These are phyloP conservation scores for Poeciliopsis gracilis DNA, from an alignment of 2,797 vertebrate genomes.

Conservation along the genomic window DNA sequence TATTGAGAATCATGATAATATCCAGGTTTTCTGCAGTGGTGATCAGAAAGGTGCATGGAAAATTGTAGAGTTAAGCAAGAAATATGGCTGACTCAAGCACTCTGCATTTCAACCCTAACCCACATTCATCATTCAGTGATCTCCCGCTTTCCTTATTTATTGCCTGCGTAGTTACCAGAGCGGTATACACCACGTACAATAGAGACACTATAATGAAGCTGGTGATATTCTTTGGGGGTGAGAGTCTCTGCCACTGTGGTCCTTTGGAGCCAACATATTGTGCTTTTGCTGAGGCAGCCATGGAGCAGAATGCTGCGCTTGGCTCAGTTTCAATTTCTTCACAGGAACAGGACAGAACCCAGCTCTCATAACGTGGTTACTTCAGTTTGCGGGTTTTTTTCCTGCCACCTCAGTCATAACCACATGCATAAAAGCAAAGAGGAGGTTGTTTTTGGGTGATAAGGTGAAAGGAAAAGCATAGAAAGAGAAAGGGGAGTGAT, in stretches of 20 bases:
- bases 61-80: slow-evolving; percentile 2
- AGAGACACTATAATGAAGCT: slow-evolving; percentile 56
- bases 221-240: slow-evolving; percentile 59
- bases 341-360: slow-evolving; percentile 71
- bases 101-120: slow-evolving; percentile 7
- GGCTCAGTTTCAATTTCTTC: slow-evolving; percentile 77
- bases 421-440: slow-evolving; percentile 5
- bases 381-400: slow-evolving; percentile 42
- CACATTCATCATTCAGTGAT: slow-evolving; percentile 45
- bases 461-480: slow-evolving; percentile 8
- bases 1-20: background rate
- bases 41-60: background rate
- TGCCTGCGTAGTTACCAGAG: slow-evolving; percentile 24
- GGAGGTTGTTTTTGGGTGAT: slow-evolving; percentile 13
- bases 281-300: slow-evolving; percentile 85
- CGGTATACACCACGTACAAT: slow-evolving; percentile 43
- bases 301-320: slow-evolving; percentile 82
- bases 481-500: slow-evolving; percentile 29
- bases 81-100: slow-evolving; percentile 7
- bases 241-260: slow-evolving; percentile 71
- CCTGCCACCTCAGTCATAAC: background rate
- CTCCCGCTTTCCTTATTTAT: slow-evolving; percentile 8
- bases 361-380: slow-evolving; percentile 71
- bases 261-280: slow-evolving; percentile 81
- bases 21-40: background rate